Base-by-base conservation (phyloP, 2,797 vertebrate species). In the Psittacula echo region DNA sequence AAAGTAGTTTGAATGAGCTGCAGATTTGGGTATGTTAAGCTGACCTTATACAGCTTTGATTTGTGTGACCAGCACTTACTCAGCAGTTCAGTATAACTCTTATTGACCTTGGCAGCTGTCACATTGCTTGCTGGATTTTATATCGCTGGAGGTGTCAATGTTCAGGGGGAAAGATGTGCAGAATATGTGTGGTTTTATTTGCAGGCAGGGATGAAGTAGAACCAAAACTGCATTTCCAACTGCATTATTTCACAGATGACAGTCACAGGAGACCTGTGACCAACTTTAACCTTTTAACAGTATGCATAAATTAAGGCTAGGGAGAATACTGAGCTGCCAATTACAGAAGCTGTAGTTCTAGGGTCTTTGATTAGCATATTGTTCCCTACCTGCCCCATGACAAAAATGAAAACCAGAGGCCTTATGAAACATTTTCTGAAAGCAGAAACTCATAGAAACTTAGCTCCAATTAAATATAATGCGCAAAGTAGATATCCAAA, bases 31-130 rank as follows among this genome's bases (percentile, higher is more conserved):
- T 96, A 82, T 93, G 93, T 94, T 93, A 92, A 97, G 91, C 94
- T 96, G 87, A 89, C 92, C 91, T 96, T 78, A 95, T 67, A 61
- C 60, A 78, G 93, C 95, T 97, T 96, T 97, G 96, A 97, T 97
- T 97, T 96, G 94, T 96, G 96, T 87, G 89, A 85, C 93, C 93
- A 92, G 96, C 94, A 92, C 96, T 97, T 97, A 96, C 93, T 97
- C 97, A 97, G 97, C 97, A 96, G 93, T 96, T 97, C 94, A 64
- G 95, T 87, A 72, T 96, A 97, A 97, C 96, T 97, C 95, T 97
- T 96, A 97, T 96, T 97, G 97, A 97, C 97, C 97, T 97, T 97
- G 96, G 95, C 97, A 97, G 97, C 95, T 97, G 96, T 96, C 97
- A 96, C 92, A 94, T 93, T 54, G 91, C 93, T 94, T 50, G 93